A percentile compares a stretch with the other conserved stretches of the same genome.
These are phyloP conservation scores for Ctena decussata DNA, from an alignment of 2,888 invertebrate genomes.

Conservation along the genomic window DNA sequence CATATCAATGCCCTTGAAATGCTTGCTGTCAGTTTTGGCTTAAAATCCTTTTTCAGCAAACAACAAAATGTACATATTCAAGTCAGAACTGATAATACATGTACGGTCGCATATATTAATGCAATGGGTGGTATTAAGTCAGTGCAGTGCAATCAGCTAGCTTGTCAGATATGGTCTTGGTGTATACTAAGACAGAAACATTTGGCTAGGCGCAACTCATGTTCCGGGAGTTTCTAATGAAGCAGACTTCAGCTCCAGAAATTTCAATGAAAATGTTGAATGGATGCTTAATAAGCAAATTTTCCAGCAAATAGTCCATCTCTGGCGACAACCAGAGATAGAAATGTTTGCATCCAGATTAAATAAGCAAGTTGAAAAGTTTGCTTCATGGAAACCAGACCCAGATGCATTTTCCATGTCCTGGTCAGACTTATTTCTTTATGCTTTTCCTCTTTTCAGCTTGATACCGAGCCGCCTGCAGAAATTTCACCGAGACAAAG, in stretches of 20 bases:
- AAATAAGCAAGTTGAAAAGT: slow-evolving; percentile 23
- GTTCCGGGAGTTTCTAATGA: too few relatives aligned
- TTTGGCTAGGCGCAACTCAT: too few relatives aligned
- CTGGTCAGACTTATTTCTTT: too few relatives aligned
- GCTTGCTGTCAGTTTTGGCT: not conserved
- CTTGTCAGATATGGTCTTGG: not conserved
- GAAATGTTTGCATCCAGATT: slow-evolving; percentile 40
- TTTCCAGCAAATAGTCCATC: slow-evolving; percentile 1
- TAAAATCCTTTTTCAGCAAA: slow-evolving; percentile 12
- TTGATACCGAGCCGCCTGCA: too few relatives aligned
- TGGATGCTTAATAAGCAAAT: too few relatives aligned
- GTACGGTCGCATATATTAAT: not conserved
- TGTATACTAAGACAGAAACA: not conserved
- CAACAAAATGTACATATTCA: slow-evolving; percentile 1
- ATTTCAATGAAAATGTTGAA: too few relatives aligned
- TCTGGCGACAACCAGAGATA: slow-evolving; percentile 8
- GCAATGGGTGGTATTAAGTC: slow-evolving; percentile 9
- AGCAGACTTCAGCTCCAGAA: too few relatives aligned
- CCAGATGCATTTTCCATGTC: too few relatives aligned
- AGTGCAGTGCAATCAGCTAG: not conserved
- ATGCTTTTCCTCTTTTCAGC: too few relatives aligned
- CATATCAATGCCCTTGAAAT: slow-evolving; percentile 18
- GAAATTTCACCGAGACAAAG: too few relatives aligned
- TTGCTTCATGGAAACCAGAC: slow-evolving; percentile 41
- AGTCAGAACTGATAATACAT: not conserved